A percentile compares a stretch with the other conserved stretches of the same genome.
Evolutionary conservation across 2,797 vertebrate genomes (phyloP).

Genomic region (Ctenopoma multispine): DNA sequence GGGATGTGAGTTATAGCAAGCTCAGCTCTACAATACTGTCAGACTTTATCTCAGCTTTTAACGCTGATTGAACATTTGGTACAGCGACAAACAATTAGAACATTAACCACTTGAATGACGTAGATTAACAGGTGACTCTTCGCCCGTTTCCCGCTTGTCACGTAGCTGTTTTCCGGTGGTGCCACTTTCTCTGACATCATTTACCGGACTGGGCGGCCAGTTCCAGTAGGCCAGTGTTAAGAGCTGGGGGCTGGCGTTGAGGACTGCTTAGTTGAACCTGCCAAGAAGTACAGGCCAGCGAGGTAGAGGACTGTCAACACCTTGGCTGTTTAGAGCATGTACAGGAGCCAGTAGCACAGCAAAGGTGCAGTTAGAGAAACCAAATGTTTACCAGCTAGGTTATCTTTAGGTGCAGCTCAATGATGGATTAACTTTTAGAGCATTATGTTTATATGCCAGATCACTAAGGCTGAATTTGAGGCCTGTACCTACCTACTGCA

Average conservation of each 20-base stretch:
- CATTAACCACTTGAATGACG: slow-evolving; percentile 3
- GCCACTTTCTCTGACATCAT: slow-evolving; percentile 71
- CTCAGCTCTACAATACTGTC: slow-evolving; percentile 7
- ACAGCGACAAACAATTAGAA: slow-evolving; percentile 3
- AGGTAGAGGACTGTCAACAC: slow-evolving; percentile 61
- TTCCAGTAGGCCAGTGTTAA: slow-evolving; percentile 54
- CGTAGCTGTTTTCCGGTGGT: slow-evolving; percentile 47
- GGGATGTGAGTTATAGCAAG: slow-evolving; percentile 38
- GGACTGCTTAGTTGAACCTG: slow-evolving; percentile 9
- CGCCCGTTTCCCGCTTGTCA: slow-evolving; percentile 54
- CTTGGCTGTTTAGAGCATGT: slow-evolving; percentile 34
- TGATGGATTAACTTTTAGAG: slow-evolving; percentile 9
- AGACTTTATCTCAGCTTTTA: slow-evolving; percentile 31
- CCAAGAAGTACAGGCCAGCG: slow-evolving; percentile 49
- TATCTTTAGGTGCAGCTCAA: slow-evolving; percentile 29
- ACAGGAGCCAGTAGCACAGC: slow-evolving; percentile 15
- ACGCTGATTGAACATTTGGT: slow-evolving; percentile 28
- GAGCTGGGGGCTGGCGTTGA: slow-evolving; percentile 33
- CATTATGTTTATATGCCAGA: slow-evolving; percentile 24
- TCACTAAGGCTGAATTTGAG: slow-evolving; percentile 35
- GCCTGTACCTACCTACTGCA: slow-evolving; percentile 32
- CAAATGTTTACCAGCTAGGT: slow-evolving; percentile 28
- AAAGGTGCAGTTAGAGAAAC: slow-evolving; percentile 32
- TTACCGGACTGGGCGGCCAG: slow-evolving; percentile 60
- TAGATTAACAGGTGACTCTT: slow-evolving; percentile 43